These are phyloP conservation scores for Tenthredo mesomela DNA, from an alignment of 2,888 invertebrate genomes.

Conservation along the genomic window DNA sequence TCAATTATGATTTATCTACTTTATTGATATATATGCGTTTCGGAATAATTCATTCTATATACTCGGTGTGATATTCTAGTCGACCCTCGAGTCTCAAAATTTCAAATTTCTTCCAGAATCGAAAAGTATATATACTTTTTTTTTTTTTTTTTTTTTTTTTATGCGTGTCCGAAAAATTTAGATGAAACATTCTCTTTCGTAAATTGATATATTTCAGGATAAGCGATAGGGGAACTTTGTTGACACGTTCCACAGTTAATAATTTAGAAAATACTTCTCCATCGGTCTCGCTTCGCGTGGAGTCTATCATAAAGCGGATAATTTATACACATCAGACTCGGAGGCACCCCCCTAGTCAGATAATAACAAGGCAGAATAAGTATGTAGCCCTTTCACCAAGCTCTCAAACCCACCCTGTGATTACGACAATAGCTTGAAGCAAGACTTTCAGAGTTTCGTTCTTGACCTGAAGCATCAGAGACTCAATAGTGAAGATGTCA, in stretches of 20 bases:
- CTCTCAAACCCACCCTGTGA: neutral
- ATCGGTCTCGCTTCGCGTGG: neutral
- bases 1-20: too few relatives aligned
- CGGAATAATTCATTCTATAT: too few relatives aligned
- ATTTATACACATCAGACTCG: neutral
- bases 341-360: neutral
- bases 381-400: neutral
- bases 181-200: too few relatives aligned
- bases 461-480: neutral
- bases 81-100: too few relatives aligned
- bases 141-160: too few relatives aligned
- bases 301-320: neutral
- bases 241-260: neutral
- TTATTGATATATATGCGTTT: too few relatives aligned
- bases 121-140: too few relatives aligned
- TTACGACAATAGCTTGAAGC: neutral
- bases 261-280: neutral
- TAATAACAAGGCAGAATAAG: slow-evolving; percentile 3
- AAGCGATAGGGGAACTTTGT: neutral
- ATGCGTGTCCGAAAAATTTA: too few relatives aligned
- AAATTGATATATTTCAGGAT: too few relatives aligned
- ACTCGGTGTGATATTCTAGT: too few relatives aligned
- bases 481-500: neutral
- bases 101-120: too few relatives aligned
- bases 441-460: neutral